Evolutionary conservation across 2,888 invertebrate genomes (phyloP).

Genomic region (Lasiommata megera): DNA sequence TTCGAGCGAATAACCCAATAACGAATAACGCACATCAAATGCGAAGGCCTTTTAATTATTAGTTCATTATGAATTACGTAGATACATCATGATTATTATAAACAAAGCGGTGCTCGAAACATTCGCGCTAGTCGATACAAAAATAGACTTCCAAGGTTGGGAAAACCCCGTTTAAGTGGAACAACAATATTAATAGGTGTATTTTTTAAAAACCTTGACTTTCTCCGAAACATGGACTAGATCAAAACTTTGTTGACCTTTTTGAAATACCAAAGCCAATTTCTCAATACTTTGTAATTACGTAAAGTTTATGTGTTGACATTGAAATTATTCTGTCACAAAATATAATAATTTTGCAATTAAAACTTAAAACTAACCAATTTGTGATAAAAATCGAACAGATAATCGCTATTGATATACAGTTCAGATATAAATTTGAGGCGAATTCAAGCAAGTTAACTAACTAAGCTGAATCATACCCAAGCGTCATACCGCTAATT

Average conservation of each 20-base stretch:
- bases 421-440: too few relatives aligned
- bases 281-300: neutral
- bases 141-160: slow-evolving; percentile 21
- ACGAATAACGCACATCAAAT: neutral
- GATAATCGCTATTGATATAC: too few relatives aligned
- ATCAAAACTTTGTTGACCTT: neutral
- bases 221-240: neutral
- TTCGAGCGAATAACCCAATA: neutral
- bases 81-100: slow-evolving; percentile 10
- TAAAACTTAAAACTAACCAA: too few relatives aligned
- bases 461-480: too few relatives aligned
- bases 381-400: too few relatives aligned
- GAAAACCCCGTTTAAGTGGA: slow-evolving; percentile 19
- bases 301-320: neutral
- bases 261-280: neutral
- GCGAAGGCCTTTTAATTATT: neutral
- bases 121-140: slow-evolving; percentile 3
- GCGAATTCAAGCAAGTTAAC: too few relatives aligned
- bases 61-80: neutral
- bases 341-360: neutral
- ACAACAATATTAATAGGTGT: slow-evolving; percentile 10
- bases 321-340: neutral
- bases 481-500: too few relatives aligned
- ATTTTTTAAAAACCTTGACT: slow-evolving; percentile 12
- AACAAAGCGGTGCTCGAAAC: slow-evolving; percentile 11